Conservation (phyloP, 2,113 vertebrate species). For the Pseudolaguvia tuberculata region DNA sequence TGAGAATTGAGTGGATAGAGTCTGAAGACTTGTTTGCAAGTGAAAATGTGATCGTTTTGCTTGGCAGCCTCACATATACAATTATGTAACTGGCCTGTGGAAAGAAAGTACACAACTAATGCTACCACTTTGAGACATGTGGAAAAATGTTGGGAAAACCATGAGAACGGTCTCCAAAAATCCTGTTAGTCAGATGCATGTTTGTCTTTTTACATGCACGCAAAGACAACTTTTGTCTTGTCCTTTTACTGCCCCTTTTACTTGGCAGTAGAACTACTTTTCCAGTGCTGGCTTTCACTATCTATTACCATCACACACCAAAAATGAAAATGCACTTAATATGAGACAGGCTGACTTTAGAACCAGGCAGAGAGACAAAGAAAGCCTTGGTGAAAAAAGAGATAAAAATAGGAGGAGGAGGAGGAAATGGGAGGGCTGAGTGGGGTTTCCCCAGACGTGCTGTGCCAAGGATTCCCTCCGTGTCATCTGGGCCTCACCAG, state of each 20-base stretch:
- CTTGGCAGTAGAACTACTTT: slow-evolving; percentile 1
- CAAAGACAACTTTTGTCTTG: background rate
- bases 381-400: slow-evolving; percentile 45
- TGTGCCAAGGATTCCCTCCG: slow-evolving; percentile 78
- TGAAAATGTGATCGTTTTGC: background rate
- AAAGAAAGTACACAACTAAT: slow-evolving; percentile 9
- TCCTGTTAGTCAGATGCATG: slow-evolving; percentile 8
- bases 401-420: background rate
- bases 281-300: background rate
- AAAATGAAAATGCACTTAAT: slow-evolving; percentile 54
- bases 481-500: slow-evolving; percentile 68
- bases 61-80: slow-evolving; percentile 11
- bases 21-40: background rate
- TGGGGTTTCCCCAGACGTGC: slow-evolving; percentile 67
- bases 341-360: slow-evolving; percentile 58
- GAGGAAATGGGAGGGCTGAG: slow-evolving; percentile 46
- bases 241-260: slow-evolving; percentile 52
- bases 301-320: background rate
- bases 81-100: slow-evolving; percentile 41
- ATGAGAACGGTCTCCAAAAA: slow-evolving; percentile 20
- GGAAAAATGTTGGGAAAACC: slow-evolving; percentile 33
- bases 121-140: slow-evolving; percentile 8
- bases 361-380: slow-evolving; percentile 54
- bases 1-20: background rate
- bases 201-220: background rate